Base-by-base conservation (phyloP, 2,888 invertebrate species). In the Phragmatobia fuliginosa region DNA sequence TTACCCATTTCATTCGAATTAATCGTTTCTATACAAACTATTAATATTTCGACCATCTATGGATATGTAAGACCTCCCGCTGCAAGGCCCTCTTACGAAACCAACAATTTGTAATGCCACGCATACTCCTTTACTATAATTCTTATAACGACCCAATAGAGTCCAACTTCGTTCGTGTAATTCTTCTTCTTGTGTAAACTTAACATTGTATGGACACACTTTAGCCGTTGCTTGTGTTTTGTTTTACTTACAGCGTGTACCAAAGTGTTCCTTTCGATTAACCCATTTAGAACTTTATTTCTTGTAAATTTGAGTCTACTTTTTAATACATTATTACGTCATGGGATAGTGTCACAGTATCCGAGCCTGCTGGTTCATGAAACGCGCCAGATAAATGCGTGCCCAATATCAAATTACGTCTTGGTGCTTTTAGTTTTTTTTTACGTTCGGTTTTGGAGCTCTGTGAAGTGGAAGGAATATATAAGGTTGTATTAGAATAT, bases 371-470 rank as follows among this genome's bases (percentile, higher is more conserved):
- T 91, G 90, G 91, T 79, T 90, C 88, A 91, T 91, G 89, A 92
- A 92, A 92, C 89, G 91, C 88, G 90, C 90, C 91, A 90, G 92
- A 92, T 92, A 92, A 91, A 92, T 91, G 92, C 91, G 88, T 90
- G 88, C 85, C 83, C 87, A 86, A 90, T 94, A 94, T 94, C 91
- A 86, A 85, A 91, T 94, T 93, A 89, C 94, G 82, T 85, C 85
- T 87, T 81, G 82, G 82, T 83, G 78, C 68, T 64, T 79, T 70
- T 77, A 71, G 71, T 81, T 83, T 84, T n/a, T 85, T 63, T 87
- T 89, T 88, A 85, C 80, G 77, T 85, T 87, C 78, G 77, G 75
- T 79, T 84, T 63, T 80, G 77, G 84, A 83, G 79, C 75, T 81
- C 78, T 77, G 73, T 79, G 82, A 79, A 76, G 85, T 83, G 77